Evolutionary conservation across 2,113 vertebrate genomes (phyloP).

Genomic region (Nettapus auritus): DNA sequence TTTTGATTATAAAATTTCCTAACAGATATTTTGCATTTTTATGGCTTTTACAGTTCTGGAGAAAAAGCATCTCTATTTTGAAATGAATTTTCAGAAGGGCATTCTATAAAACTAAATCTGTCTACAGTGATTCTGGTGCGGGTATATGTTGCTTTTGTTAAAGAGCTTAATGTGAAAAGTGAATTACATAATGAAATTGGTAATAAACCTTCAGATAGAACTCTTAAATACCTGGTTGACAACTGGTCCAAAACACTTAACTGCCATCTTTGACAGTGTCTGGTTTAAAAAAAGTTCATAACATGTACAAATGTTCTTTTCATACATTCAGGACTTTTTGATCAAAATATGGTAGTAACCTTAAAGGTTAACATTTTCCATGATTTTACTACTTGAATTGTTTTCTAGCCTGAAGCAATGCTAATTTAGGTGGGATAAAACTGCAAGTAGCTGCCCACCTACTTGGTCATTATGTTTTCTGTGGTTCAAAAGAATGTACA

Average conservation of each 20-base stretch:
- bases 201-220: constrained; percentile 30
- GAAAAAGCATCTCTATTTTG: constrained; percentile 78
- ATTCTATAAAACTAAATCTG: constrained; percentile 64
- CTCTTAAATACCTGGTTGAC: constrained; percentile 42
- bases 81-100: constrained; percentile 75
- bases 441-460: constrained; percentile 62
- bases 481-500: constrained; percentile 77
- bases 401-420: constrained; percentile 65
- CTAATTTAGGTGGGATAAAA: constrained; percentile 66
- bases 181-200: constrained; percentile 33
- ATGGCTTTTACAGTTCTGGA: constrained; percentile 75
- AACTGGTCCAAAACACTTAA: constrained; percentile 69
- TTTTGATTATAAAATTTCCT: constrained; percentile 72
- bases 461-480: constrained; percentile 60
- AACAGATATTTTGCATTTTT: constrained; percentile 77
- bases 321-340: constrained; percentile 68
- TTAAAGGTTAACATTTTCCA: constrained; percentile 71
- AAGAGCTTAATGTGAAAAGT: constrained; percentile 54
- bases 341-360: constrained; percentile 71
- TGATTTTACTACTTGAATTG: constrained; percentile 76
- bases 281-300: constrained; percentile 56
- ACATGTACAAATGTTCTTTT: constrained; percentile 61
- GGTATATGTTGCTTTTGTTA: constrained; percentile 63
- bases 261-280: constrained; percentile 43
- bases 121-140: constrained; percentile 60